Conservation (phyloP, 1,140 invertebrate genomes). For the Goniozus legneri region DNA sequence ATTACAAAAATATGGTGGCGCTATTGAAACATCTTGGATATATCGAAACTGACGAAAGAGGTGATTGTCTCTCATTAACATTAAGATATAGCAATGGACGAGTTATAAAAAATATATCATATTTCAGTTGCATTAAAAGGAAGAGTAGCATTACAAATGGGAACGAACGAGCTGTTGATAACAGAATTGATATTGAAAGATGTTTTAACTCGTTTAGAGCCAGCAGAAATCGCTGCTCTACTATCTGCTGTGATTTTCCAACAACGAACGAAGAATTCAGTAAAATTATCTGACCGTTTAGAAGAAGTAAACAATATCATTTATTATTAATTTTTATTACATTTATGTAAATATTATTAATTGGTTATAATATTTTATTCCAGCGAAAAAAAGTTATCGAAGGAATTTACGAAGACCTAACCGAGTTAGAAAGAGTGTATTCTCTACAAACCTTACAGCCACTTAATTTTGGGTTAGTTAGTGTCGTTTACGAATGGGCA, state of each 20-base stretch:
- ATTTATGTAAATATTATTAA: no score
- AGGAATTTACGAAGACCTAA: conserved; percentile 35
- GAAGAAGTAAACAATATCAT: conserved; percentile 26
- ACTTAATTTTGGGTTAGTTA: conserved; percentile 86
- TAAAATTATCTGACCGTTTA: conserved; percentile 24
- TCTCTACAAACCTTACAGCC: conserved; percentile 55
- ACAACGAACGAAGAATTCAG: conserved; percentile 58
- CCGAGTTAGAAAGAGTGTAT: conserved; percentile 34
- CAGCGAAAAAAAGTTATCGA: conserved; percentile 32
- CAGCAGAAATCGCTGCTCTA: conserved; percentile 89
- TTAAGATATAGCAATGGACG: neutral
- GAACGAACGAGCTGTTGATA: conserved; percentile 88
- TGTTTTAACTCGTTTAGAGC: conserved; percentile 77
- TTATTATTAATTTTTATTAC: neutral
- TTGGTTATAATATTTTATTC: conserved; percentile 2
- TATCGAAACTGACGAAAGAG: conserved; percentile 69
- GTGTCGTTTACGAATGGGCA: conserved; percentile 96
- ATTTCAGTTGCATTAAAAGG: conserved; percentile 78
- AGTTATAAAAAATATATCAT: neutral
- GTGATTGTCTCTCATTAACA: conserved; percentile 42
- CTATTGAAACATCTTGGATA: conserved; percentile 79
- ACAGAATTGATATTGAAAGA: conserved; percentile 96
- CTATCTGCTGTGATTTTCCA: conserved; percentile 91
- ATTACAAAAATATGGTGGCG: conserved; percentile 80
- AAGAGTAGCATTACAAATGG: conserved; percentile 93